Conservation (phyloP, 2,113 vertebrate species). For the Neogobius melanostomus region DNA sequence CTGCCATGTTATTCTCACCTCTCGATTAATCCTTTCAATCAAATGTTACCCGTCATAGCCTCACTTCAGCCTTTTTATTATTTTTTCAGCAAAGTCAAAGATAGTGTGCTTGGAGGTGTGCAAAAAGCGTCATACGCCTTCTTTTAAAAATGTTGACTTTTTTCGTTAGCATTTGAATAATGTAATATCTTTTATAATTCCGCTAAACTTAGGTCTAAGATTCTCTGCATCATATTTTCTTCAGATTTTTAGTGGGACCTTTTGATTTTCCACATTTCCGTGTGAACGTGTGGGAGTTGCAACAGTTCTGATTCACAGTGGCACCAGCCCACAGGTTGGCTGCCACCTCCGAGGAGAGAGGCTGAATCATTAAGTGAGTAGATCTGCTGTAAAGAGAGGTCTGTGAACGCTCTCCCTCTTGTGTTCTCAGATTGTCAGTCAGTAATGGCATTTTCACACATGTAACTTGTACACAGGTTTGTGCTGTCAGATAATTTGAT, state of each 20-base stretch:
- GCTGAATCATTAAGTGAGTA: constrained; percentile 61
- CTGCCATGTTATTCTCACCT: no score
- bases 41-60: no score
- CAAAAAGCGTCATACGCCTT: no score
- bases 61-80: no score
- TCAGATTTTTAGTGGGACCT: constrained; percentile 44
- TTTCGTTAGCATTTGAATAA: background rate
- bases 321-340: constrained; percentile 57
- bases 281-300: constrained; percentile 50
- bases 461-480: constrained; percentile 4
- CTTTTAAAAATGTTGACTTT: no score
- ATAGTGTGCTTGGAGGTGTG: no score
- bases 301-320: constrained; percentile 51
- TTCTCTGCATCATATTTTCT: constrained; percentile 24
- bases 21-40: no score
- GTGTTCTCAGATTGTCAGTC: constrained; percentile 40
- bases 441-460: constrained; percentile 14
- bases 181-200: background rate
- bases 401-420: constrained; percentile 30
- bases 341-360: constrained; percentile 48
- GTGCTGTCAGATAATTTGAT: constrained; percentile 31
- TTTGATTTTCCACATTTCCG: constrained; percentile 51
- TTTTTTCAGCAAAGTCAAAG: no score
- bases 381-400: constrained; percentile 23
- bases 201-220: constrained; percentile 19